These are phyloP conservation scores for Phoenicopterus ruber DNA, from an alignment of 2,113 vertebrate genomes.

Conservation along the genomic window DNA sequence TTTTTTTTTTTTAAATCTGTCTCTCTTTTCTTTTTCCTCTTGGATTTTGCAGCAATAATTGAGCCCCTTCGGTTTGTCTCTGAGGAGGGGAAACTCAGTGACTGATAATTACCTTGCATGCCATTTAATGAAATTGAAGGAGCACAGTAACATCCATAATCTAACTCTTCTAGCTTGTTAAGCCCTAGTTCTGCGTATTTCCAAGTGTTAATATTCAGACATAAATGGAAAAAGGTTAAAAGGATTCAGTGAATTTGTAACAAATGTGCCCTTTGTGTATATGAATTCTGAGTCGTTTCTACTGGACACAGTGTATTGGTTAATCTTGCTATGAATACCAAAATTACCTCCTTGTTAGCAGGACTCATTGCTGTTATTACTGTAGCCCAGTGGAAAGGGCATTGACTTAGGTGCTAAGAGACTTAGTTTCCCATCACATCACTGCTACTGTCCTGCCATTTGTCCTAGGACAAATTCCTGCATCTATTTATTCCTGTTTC, in stretches of 20 bases:
- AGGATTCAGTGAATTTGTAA: conserved; percentile 48
- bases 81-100: neutral
- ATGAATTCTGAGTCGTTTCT: conserved; percentile 23
- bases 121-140: conserved; percentile 27
- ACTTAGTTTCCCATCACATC: neutral
- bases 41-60: neutral
- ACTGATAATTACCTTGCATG: conserved; percentile 14
- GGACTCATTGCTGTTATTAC: conserved; percentile 7
- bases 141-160: conserved; percentile 22
- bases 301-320: neutral
- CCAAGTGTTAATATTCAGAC: conserved; percentile 31
- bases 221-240: conserved; percentile 65
- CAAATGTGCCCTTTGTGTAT: conserved; percentile 43
- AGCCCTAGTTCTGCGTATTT: neutral
- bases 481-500: neutral
- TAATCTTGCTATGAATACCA: conserved; percentile 57
- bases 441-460: neutral
- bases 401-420: neutral
- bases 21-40: neutral
- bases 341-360: conserved; percentile 36
- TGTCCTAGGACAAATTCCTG: neutral
- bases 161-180: conserved; percentile 31
- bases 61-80: neutral
- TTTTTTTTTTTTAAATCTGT: neutral
- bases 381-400: conserved; percentile 7